phyloP scores from a whole-genome alignment of 2,797 vertebrate species.

The Erpetoichthys calabaricus region DNA sequence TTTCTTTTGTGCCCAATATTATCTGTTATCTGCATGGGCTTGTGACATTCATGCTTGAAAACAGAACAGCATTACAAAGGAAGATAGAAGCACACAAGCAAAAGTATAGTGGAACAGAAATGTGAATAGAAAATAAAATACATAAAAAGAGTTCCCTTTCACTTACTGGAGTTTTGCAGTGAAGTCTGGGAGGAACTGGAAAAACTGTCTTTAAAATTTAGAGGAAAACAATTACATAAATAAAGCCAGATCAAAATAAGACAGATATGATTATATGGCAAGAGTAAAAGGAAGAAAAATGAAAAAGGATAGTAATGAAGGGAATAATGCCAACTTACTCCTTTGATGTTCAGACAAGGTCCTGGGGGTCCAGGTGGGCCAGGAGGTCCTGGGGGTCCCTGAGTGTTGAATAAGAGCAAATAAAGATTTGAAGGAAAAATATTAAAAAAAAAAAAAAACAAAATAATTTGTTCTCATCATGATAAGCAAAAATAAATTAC shows the following conservation, averaged over 20 bases:
- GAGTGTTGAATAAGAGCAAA: slow-evolving; percentile 9
- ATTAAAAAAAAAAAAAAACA: too few relatives aligned
- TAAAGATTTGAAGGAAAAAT: not conserved
- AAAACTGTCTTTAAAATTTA: slow-evolving; percentile 66
- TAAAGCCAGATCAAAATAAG: not conserved
- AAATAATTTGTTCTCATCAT: too few relatives aligned
- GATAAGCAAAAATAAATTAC: too few relatives aligned
- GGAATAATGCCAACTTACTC: slow-evolving; percentile 40
- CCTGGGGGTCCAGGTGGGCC: slow-evolving; percentile 70
- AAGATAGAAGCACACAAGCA: not conserved
- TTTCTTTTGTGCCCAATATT: not conserved
- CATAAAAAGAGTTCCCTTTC: slow-evolving; percentile 4
- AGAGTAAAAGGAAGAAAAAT: not conserved
- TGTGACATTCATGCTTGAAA: not conserved
- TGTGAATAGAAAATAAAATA: not conserved
- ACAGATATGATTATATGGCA: not conserved
- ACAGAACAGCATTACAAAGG: not conserved
- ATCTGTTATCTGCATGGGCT: slow-evolving; percentile 1
- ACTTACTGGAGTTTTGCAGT: slow-evolving; percentile 88
- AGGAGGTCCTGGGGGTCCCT: slow-evolving; percentile 73
- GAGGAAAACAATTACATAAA: slow-evolving; percentile 20
- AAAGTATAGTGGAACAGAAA: slow-evolving; percentile 18
- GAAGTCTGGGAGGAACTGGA: slow-evolving; percentile 71
- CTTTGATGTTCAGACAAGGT: slow-evolving; percentile 57
- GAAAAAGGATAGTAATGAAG: not conserved